phyloP scores from a whole-genome alignment of 2,888 invertebrate species.

The Calameuta pallipes region DNA sequence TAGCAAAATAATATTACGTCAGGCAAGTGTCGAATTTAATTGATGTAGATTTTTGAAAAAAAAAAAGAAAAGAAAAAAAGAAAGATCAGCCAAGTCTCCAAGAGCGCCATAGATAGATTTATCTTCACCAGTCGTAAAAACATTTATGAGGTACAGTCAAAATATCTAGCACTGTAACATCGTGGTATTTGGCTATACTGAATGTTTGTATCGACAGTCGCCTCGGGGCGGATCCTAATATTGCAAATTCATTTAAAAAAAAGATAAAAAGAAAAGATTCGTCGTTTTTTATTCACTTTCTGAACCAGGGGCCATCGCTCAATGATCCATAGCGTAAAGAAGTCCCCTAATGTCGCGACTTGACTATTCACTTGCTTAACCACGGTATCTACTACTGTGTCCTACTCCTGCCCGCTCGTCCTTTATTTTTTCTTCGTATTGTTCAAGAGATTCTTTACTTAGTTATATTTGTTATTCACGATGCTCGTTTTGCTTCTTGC shows the following conservation, averaged over 20 bases:
- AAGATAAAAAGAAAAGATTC: not conserved
- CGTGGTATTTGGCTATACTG: not conserved
- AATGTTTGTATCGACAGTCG: not conserved
- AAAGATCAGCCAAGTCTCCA: not conserved
- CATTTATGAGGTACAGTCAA: not conserved
- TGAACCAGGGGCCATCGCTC: not conserved
- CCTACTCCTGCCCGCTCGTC: not conserved
- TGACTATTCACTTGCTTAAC: not conserved
- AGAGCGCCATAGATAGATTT: not conserved
- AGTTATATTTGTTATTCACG: not conserved
- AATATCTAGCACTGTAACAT: not conserved
- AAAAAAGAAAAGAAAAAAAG: no score
- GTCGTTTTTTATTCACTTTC: not conserved
- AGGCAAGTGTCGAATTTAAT: not conserved
- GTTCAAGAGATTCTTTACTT: not conserved
- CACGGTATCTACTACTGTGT: not conserved
- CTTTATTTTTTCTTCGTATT: not conserved
- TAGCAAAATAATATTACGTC: not conserved
- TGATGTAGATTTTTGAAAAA: not conserved
- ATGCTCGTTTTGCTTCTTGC: not conserved
- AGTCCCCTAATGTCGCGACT: not conserved
- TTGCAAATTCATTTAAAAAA: not conserved
- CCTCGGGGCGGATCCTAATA: not conserved
- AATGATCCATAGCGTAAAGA: not conserved
- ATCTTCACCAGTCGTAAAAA: not conserved